phyloP scores from a whole-genome alignment of 2,888 invertebrate species.

The Litoditis marina region DNA sequence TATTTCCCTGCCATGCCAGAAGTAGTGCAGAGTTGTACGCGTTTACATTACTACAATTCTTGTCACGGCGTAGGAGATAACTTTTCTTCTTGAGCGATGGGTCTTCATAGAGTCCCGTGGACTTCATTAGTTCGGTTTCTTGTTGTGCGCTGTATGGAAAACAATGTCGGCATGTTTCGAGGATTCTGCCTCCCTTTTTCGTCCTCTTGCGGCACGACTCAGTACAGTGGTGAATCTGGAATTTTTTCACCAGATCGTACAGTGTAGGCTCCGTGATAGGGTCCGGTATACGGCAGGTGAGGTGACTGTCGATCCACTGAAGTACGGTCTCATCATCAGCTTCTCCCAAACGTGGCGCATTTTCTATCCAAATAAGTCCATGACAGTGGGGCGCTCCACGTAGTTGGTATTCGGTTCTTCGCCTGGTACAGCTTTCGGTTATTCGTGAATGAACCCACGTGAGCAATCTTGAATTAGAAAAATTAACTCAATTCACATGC shows the following conservation, averaged over 20 bases:
- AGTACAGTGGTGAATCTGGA: background rate
- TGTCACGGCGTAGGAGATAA: background rate
- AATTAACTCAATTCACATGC: too few species aligned
- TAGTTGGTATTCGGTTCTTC: background rate
- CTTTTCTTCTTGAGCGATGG: background rate
- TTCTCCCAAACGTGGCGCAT: background rate
- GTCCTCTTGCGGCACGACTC: too few species aligned
- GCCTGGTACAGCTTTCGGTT: too few species aligned
- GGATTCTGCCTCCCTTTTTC: background rate
- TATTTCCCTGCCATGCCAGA: background rate
- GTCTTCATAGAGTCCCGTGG: too few species aligned
- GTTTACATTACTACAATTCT: background rate
- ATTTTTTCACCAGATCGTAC: background rate
- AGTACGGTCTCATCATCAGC: background rate
- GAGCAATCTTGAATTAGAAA: too few species aligned
- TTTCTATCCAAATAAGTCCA: background rate
- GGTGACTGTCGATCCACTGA: background rate
- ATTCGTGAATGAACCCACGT: too few species aligned
- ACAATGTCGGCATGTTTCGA: background rate
- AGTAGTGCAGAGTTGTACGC: background rate
- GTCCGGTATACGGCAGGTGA: slow-evolving; percentile 2
- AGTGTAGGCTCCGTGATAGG: background rate
- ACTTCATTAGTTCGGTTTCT: too few species aligned
- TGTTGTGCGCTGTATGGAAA: background rate
- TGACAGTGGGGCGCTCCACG: background rate